Base-by-base conservation (phyloP, 1,140 invertebrate species). In the Microplitis mediator region DNA sequence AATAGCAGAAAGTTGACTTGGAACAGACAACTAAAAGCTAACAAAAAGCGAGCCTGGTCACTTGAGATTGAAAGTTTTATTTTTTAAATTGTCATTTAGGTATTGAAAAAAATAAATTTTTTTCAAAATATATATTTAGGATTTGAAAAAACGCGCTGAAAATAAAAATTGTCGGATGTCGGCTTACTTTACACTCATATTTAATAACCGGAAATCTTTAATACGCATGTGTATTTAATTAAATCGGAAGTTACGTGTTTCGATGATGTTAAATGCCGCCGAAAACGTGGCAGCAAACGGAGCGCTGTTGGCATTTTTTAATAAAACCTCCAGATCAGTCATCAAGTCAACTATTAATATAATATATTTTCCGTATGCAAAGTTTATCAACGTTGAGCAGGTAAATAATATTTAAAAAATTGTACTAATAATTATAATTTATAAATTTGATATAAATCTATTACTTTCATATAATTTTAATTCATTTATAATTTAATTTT, bases 271-370 rank as follows among this genome's bases (percentile, higher is more conserved):
- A 50, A 16, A 45, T 67, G 3, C 50, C 23, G 50, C 45, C 23
- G 50, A 34, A 65, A 67, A 67, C 65, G 65, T 67, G 65, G 65
- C 65, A 67, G 6, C 4, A 54, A 67, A 54, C 31, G 3, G 65
- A 67, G 65, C 65, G 65, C 65, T 67, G 65, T 67, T 67, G 65
- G 65, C 50, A 67, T 39, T 13, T 67, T 64, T 67, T 58, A 58
- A 54, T 50, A 52, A 54, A 67, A 9, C 4, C 65, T 8, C 34
- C 23, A 45, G 62, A 50, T 62, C 60, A 13, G 60, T 62, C 60
- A 36, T 35, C 34, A 6, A 62, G 8, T 62, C 60, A 31, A 34
- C 35, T 62, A 31, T 11, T 54, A 16, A 56, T 56, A 16, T n/a
- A 56, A 56, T 62, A 31, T 36, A 62, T 62, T 58, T 58, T 23